Evolutionary conservation across 2,797 vertebrate genomes (phyloP).

Genomic region (Notolabrus celidotus): DNA sequence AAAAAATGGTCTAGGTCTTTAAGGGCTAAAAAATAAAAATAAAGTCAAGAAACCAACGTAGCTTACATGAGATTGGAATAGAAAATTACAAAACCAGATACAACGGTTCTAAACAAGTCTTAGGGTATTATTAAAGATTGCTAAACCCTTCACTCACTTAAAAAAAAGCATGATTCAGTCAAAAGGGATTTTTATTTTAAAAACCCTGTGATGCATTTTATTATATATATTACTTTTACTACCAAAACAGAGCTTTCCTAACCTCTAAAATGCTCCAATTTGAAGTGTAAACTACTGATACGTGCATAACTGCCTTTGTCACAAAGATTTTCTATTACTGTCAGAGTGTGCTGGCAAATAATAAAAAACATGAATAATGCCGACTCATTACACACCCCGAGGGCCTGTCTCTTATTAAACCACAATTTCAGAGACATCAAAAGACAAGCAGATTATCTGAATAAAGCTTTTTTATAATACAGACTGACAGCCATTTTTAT

Average conservation of each 20-base stretch:
- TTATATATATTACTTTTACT: neutral
- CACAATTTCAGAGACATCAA: slow-evolving; percentile 22
- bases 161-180: no score
- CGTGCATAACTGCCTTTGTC: slow-evolving; percentile 29
- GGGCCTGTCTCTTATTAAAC: slow-evolving; percentile 19
- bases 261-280: neutral
- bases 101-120: no score
- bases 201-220: no score
- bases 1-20: no score
- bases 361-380: slow-evolving; percentile 57
- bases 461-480: neutral
- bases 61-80: no score
- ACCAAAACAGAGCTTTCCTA: neutral
- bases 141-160: no score
- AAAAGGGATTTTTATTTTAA: neutral
- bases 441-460: slow-evolving; percentile 21
- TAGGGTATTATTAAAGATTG: no score
- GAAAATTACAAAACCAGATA: no score
- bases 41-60: no score
- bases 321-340: slow-evolving; percentile 4
- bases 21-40: no score
- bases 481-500: slow-evolving; percentile 13
- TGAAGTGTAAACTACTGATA: slow-evolving; percentile 10
- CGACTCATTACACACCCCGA: slow-evolving; percentile 20
- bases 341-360: slow-evolving; percentile 31